Evolutionary conservation across 2,113 vertebrate species (phyloP), one percentile per base, ranked within the genome.

Genomic region (Saccopteryx leptura): DNA sequence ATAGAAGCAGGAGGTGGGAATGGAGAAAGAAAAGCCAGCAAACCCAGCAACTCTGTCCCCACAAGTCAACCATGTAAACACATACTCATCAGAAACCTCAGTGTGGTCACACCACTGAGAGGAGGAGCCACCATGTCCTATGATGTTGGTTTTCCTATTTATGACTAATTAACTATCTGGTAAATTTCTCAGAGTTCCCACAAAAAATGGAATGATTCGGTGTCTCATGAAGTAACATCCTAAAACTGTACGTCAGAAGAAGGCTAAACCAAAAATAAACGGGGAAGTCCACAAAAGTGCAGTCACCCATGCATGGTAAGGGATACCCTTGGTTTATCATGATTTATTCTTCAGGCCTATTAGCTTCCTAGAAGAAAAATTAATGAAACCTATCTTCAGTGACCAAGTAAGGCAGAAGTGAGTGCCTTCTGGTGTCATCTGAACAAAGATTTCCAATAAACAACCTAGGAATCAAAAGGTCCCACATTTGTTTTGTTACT

Each of bases 21-120:
- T 4, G 23, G 12, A 48, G 61, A 9, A 26, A 61, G 26, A n/a
- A 24, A 95, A 86, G 66, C 79, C 74, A 74, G 63, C 63, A 68
- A 33, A 48, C 69, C 74, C 69, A 79, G 75, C 50, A 78, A n/a
- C 65, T 58, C 63, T 21, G 9, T 28, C 69, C 66, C 81, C 56
- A 48, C 63, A 87, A 56, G 69, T 63, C 90, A 69, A 23, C 33
- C 61, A 18, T 26, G 15, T 72, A 65, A 87, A 95, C 94, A 68
- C 7, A 58, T 31, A 85, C 21, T 12, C 1, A 2, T 58, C 93
- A 90, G 78, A 96, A 94, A 94, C 68, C 90, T 81, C 72, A 46
- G 78, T 95, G 96, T 90, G 96, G 97, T 96, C 79, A 76, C 94
- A 95, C 95, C 68, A n/a, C 72, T 24, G 31, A 60, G 48, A 50